phyloP scores from a whole-genome alignment of 2,113 vertebrate species.

The Climacteris rufus region DNA sequence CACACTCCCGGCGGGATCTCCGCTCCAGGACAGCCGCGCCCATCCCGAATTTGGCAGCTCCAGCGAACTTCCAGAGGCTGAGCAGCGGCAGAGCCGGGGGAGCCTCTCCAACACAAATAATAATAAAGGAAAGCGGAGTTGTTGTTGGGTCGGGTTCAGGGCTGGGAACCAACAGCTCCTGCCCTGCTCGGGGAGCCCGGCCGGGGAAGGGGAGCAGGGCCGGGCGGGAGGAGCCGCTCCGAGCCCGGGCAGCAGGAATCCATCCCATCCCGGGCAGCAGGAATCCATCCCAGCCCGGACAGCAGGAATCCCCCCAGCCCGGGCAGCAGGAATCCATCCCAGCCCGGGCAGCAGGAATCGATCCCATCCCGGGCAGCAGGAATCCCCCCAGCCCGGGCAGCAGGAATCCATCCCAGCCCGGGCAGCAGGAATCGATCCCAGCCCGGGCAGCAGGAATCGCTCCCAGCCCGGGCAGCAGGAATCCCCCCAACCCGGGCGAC shows the following conservation, averaged over 20 bases:
- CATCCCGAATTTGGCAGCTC: not conserved
- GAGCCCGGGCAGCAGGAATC: fast-evolving
- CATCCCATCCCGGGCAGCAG: fast-evolving
- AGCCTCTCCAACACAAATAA: constrained; percentile 28
- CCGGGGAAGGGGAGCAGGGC: not conserved
- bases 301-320: fast-evolving
- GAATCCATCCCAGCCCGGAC: fast-evolving
- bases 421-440: not conserved
- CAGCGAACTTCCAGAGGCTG: too few species aligned
- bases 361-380: fast-evolving
- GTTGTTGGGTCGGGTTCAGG: constrained; percentile 20
- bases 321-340: not conserved
- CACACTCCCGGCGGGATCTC: not conserved
- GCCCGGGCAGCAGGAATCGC: fast-evolving
- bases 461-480: fast-evolving
- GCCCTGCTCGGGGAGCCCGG: not conserved
- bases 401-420: fast-evolving
- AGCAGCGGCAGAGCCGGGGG: too few species aligned
- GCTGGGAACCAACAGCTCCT: too few species aligned
- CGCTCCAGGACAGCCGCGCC: not conserved
- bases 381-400: fast-evolving
- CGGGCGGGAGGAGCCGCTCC: not conserved
- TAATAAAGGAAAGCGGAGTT: not conserved
- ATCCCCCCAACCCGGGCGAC: too few species aligned
- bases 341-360: fast-evolving